phyloP scores from a whole-genome alignment of 1,140 invertebrate genomes.

The Pseudomyrmex concolor region DNA sequence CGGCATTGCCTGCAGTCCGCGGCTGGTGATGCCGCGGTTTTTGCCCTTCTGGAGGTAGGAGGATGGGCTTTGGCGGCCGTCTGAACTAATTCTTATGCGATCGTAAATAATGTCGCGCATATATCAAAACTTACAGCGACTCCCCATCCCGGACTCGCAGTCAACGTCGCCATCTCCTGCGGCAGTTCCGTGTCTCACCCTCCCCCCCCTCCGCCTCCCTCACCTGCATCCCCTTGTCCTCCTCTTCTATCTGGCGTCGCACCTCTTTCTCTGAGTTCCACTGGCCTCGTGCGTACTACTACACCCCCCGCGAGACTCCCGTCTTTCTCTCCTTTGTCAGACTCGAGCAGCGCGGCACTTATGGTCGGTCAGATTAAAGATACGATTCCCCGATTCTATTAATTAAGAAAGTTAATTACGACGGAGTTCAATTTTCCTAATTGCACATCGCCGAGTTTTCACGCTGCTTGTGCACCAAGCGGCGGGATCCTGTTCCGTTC shows the following conservation, averaged over 20 bases:
- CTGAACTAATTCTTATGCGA: conserved; percentile 82
- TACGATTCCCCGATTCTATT: conserved; percentile 78
- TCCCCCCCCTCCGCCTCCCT: conserved; percentile 4
- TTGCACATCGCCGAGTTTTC: conserved; percentile 75
- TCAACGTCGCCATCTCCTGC: conserved; percentile 55
- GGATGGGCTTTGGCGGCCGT: conserved; percentile 60
- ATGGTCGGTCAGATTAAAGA: conserved; percentile 75
- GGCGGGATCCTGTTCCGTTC: conserved; percentile 29
- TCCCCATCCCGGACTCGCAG: conserved; percentile 53
- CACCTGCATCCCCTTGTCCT: not conserved
- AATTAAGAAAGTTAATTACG: conserved; percentile 80
- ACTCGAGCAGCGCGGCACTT: conserved; percentile 53
- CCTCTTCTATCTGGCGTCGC: conserved; percentile 10
- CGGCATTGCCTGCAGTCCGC: conserved; percentile 47
- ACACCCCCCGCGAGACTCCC: too few relatives aligned
- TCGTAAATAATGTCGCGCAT: conserved; percentile 82
- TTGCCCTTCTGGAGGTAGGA: conserved; percentile 30
- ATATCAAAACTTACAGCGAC: conserved; percentile 81
- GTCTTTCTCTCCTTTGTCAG: too few relatives aligned
- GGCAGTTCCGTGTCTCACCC: conserved; percentile 49
- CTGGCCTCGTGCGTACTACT: too few relatives aligned
- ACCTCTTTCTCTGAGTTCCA: too few relatives aligned
- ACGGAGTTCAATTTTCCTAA: conserved; percentile 79
- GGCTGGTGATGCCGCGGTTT: conserved; percentile 44
- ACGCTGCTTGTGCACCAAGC: conserved; percentile 29